A percentile compares a stretch with the other conserved stretches of the same genome.
Evolutionary conservation across 2,113 vertebrate genomes (phyloP).

Genomic region (Platycercus adscitus): DNA sequence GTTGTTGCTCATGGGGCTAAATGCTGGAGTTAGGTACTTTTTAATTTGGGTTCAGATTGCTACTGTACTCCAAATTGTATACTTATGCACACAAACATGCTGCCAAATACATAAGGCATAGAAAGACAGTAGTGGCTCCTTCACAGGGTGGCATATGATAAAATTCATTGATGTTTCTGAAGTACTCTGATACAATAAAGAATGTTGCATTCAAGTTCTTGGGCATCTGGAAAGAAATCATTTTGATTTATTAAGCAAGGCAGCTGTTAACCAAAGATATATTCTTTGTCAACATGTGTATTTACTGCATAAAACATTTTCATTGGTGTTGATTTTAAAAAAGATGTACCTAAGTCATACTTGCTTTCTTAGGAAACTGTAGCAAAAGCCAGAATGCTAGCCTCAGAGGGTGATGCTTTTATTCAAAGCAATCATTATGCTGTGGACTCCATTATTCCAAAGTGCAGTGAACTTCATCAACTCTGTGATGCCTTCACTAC

Average conservation of each 20-base stretch:
- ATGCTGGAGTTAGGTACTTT: not conserved
- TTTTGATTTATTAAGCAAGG: not conserved
- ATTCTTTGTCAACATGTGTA: not conserved
- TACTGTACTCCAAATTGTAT: not conserved
- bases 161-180: not conserved
- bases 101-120: not conserved
- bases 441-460: conserved; percentile 92
- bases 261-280: not conserved
- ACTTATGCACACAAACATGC: accelerated
- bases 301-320: not conserved
- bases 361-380: conserved; percentile 79
- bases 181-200: not conserved
- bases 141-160: not conserved
- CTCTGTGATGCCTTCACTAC: conserved; percentile 75
- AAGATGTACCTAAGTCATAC: not conserved
- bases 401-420: conserved; percentile 81
- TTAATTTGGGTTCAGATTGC: not conserved
- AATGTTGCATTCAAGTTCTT: not conserved
- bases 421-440: conserved; percentile 91
- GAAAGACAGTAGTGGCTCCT: not conserved
- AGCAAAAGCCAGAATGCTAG: conserved; percentile 80
- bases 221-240: not conserved
- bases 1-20: not conserved
- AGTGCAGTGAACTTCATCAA: conserved; percentile 87
- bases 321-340: not conserved